Percentiles rank a stretch among this genome's conserved stretches.
These are phyloP conservation scores for Hippocampus abdominalis DNA, from an alignment of 2,113 vertebrate genomes.

Conservation along the genomic window DNA sequence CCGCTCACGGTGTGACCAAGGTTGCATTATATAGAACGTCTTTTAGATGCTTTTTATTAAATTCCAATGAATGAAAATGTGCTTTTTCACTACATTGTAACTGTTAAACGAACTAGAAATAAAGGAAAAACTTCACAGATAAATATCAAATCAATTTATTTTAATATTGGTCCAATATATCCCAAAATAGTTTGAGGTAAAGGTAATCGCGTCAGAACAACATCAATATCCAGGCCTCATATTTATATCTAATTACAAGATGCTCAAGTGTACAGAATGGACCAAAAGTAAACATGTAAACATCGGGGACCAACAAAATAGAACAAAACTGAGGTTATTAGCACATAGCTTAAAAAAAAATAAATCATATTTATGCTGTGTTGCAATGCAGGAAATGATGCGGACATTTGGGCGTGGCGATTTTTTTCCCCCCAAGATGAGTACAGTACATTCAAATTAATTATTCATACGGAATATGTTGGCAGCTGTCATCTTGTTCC, in stretches of 20 bases:
- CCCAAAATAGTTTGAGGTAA: conserved; percentile 82
- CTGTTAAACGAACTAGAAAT: background rate
- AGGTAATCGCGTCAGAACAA: conserved; percentile 75
- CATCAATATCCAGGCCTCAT: conserved; percentile 77
- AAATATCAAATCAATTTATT: conserved; percentile 48
- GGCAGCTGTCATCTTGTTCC: background rate
- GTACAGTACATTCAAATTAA: background rate
- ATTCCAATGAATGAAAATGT: background rate
- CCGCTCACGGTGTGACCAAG: background rate
- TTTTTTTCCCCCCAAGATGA: too few species aligned
- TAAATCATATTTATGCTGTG: background rate
- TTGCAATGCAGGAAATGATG: conserved; percentile 44
- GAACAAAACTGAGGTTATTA: background rate
- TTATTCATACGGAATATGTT: background rate
- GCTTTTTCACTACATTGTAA: background rate
- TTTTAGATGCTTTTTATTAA: background rate
- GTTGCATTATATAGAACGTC: background rate
- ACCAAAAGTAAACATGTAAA: conserved; percentile 8
- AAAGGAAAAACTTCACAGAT: background rate
- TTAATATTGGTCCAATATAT: conserved; percentile 85
- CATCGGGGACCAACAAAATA: background rate
- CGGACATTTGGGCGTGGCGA: conserved; percentile 29
- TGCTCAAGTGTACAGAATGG: conserved; percentile 75
- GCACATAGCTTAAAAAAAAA: background rate
- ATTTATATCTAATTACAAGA: conserved; percentile 54